Conservation (phyloP, 2,113 vertebrate genomes). For the Psettodes erumei region DNA sequence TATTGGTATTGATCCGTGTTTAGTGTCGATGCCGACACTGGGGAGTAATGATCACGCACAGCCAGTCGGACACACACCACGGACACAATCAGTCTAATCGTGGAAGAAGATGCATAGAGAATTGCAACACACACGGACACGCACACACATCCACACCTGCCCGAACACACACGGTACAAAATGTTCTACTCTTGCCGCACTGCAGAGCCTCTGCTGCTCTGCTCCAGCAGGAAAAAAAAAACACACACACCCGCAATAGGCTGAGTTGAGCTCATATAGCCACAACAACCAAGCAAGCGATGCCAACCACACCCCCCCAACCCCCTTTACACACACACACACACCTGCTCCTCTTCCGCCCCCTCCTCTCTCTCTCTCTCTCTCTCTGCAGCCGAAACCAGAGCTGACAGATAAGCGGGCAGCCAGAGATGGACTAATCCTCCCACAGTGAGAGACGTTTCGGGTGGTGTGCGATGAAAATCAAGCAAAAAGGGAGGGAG, state of each 20-base stretch:
- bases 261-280: conserved; percentile 53
- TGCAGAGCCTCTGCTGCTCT: conserved; percentile 43
- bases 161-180: conserved; percentile 27
- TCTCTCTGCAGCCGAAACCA: conserved; percentile 57
- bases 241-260: conserved; percentile 28
- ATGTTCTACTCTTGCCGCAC: conserved; percentile 46
- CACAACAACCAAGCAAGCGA: conserved; percentile 55
- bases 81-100: conserved; percentile 14
- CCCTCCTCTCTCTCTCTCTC: conserved; percentile 21
- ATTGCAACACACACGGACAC: neutral
- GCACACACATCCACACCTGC: conserved; percentile 8
- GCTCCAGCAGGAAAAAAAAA: neutral
- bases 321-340: conserved; percentile 4
- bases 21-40: conserved; percentile 63
- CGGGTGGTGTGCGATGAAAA: conserved; percentile 66
- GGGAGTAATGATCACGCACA: conserved; percentile 63
- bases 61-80: conserved; percentile 24
- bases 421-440: conserved; percentile 79
- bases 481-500: conserved; percentile 35
- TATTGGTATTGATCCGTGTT: conserved; percentile 74
- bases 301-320: conserved; percentile 48
- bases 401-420: conserved; percentile 79
- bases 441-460: conserved; percentile 65
- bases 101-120: neutral
- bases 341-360: conserved; percentile 16